phyloP scores from a whole-genome alignment of 2,113 vertebrate species.

The Gulo gulo region DNA sequence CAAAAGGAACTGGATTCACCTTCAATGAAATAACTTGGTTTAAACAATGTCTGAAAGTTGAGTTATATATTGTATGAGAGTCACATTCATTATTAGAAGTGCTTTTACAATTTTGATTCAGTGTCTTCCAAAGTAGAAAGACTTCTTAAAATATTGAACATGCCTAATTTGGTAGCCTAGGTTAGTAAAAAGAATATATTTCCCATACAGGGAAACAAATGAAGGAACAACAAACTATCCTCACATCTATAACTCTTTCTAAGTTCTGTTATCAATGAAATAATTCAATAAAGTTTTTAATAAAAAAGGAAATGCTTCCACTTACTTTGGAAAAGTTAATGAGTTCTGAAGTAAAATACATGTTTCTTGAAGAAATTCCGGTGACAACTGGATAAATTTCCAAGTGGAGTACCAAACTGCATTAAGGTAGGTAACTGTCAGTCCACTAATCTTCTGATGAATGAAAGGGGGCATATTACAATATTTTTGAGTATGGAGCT shows the following conservation, averaged over 20 bases:
- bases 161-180: not conserved
- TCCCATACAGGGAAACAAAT: not conserved
- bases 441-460: not conserved
- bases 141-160: not conserved
- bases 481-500: slow-evolving; percentile 38
- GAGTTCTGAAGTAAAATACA: slow-evolving; percentile 44
- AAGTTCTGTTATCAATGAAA: not conserved
- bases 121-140: not conserved
- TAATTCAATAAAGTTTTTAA: slow-evolving; percentile 43
- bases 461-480: not conserved
- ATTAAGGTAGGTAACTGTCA: slow-evolving; percentile 26
- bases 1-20: slow-evolving; percentile 33
- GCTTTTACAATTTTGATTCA: slow-evolving; percentile 3
- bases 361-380: slow-evolving; percentile 51
- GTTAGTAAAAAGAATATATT: not conserved
- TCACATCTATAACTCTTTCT: not conserved
- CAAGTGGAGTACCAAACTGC: not conserved
- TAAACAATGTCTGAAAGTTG: slow-evolving; percentile 15
- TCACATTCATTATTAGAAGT: slow-evolving; percentile 41
- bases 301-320: slow-evolving; percentile 63
- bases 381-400: slow-evolving; percentile 23
- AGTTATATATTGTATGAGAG: slow-evolving; percentile 19
- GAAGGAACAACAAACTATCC: not conserved
- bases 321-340: slow-evolving; percentile 62
- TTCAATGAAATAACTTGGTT: slow-evolving; percentile 35